Evolutionary conservation across 2,888 invertebrate species (phyloP), one percentile per base, ranked within the genome.

Genomic region (Pristionchus mayeri): DNA sequence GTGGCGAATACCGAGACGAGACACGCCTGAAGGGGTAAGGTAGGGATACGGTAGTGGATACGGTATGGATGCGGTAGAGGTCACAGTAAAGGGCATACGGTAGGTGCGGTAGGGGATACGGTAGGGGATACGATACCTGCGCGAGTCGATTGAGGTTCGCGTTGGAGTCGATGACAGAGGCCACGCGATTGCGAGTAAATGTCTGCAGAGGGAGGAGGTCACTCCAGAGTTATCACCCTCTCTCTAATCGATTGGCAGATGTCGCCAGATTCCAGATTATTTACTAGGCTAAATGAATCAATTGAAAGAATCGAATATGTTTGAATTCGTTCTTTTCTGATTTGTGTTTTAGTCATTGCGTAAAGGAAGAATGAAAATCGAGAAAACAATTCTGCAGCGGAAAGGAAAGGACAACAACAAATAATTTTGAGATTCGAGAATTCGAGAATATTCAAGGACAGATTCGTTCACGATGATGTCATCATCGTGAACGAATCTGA

Each of bases 121-220:
- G n/a, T 3, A n/a, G n/a, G n/a, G 44, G 6, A 44, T 44, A 6
- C 44, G 44, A 44, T 44, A 71, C 71, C 71, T 71, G 71, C 11
- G 71, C 71, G n/a, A 71, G 71, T 3, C 71, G 71, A 71, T 71
- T 40, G 37, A 71, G 71, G 44, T 71, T 40, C 71, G 71, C 71
- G 24, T 71, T 37, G 40, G 40, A 44, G 71, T 71, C 71, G 24
- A 71, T 71, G 18, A 71, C 71, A 9, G 71, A 24, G 18, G 71
- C 9, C 40, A 18, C 40, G 44, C 71, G 40, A 3, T 40, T 71
- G n/a, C 37, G 27, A 18, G 44, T 71, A 9, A 40, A 6, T 2
- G 40, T 44, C 71, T 71, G 44, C n/a, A 71, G 11, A 2, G 4
- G 16, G 18, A 30, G 60, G 60, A 7, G n/a, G 3, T 30, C 7